Base-by-base conservation (phyloP, 2,797 vertebrate genomes). In the Lophotriccus pileatus region DNA sequence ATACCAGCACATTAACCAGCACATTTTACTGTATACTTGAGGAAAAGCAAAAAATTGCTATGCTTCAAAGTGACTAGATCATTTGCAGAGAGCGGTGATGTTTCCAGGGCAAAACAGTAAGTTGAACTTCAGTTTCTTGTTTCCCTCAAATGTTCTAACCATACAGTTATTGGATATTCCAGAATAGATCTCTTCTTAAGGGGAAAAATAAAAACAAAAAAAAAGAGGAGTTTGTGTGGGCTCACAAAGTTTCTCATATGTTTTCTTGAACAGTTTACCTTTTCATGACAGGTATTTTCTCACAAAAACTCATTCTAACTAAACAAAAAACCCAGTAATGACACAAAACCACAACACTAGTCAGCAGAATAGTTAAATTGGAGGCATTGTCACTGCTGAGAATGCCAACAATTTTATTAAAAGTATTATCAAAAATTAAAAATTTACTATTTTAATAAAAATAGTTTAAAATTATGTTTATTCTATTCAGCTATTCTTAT, bases 141-240 rank as follows among this genome's bases (percentile, higher is more conserved):
- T 27, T 52, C 43, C 6, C 27, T 68, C 49, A 46, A 11, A 10
- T 67, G 13, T 64, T 27, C 34, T 39, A 63, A n/a, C 9, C 49
- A 53, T 23, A 24, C 7, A 46, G 24, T 43, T 63, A 43, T 21
- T 63, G 50, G 23, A 19, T 63, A 50, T 60, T 66, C 36, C 10
- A 4, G 28, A n/a, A 39, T 27, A 59, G 24, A 59, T 59, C 9
- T 58, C 34, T 58, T 24, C 34, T 7, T 36, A 36, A 58, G 23
- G 56, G 14, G 14, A 52, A 52, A 53, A 47, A 41, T 2, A 7
- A 30, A 50, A 50, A 53, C 8, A 22, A 22, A 15, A n/a, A 2
- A 2, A 1, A 9, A 5, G 2, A 18, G 12, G 7, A 6, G 11
- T 7, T 13, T 39, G 6, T 5, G 9, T 20, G 50, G 11, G 18